Evolutionary conservation across 2,113 vertebrate genomes (phyloP).

Genomic region (Pterocles burchelli): DNA sequence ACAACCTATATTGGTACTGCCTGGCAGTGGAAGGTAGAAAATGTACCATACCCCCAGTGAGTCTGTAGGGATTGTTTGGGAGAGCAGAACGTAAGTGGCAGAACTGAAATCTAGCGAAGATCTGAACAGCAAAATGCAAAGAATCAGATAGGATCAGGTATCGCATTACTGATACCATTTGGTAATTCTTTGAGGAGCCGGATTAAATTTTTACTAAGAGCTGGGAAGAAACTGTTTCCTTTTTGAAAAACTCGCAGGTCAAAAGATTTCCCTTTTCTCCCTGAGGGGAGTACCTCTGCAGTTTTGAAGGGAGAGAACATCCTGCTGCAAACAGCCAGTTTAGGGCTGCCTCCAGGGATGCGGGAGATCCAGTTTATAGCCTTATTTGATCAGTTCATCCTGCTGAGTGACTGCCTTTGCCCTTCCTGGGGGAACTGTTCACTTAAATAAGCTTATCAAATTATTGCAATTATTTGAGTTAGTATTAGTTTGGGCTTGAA

Average conservation of each 20-base stretch:
- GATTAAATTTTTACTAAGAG: not conserved
- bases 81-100: not conserved
- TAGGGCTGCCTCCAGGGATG: not conserved
- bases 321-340: not conserved
- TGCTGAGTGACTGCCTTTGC: not conserved
- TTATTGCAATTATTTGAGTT: not conserved
- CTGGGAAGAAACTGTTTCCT: not conserved
- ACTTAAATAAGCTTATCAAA: not conserved
- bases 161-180: not conserved
- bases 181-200: not conserved
- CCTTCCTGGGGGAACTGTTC: not conserved
- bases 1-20: not conserved
- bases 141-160: not conserved
- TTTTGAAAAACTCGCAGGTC: not conserved
- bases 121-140: not conserved
- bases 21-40: not conserved
- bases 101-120: not conserved
- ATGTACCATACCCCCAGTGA: not conserved
- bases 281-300: not conserved
- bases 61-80: not conserved
- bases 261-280: not conserved
- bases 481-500: not conserved
- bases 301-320: not conserved
- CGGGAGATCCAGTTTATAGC: not conserved
- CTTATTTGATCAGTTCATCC: not conserved